These are phyloP conservation scores for Huso huso DNA, from an alignment of 2,797 vertebrate species.

Conservation along the genomic window DNA sequence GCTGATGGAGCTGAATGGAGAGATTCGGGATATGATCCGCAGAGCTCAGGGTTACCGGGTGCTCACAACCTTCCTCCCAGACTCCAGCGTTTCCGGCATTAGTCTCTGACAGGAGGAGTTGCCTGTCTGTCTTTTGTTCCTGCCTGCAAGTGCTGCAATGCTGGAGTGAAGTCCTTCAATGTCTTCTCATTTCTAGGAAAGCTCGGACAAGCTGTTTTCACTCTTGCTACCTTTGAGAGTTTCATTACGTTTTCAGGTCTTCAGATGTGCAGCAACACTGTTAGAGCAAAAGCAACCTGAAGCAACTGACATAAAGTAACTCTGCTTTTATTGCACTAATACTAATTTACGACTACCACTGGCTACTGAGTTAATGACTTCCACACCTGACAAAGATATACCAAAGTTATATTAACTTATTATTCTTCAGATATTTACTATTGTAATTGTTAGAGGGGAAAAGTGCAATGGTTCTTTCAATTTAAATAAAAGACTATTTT, in stretches of 20 bases:
- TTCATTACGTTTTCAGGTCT: constrained; percentile 65
- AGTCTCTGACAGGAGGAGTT: constrained; percentile 92
- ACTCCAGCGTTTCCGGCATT: constrained; percentile 84
- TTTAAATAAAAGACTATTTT: constrained; percentile 52
- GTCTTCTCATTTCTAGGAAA: constrained; percentile 74
- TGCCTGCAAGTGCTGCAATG: constrained; percentile 58
- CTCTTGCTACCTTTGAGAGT: constrained; percentile 65
- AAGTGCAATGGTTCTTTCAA: constrained; percentile 89
- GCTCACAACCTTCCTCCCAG: constrained; percentile 87
- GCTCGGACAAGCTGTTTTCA: constrained; percentile 70
- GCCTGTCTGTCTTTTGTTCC: constrained; percentile 47
- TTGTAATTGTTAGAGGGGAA: constrained; percentile 60
- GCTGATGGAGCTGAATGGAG: constrained; percentile 91
- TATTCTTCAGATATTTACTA: constrained; percentile 32
- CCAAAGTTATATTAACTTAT: constrained; percentile 60
- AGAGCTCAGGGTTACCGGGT: constrained; percentile 90
- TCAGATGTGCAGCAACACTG: constrained; percentile 67
- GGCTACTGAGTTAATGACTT: constrained; percentile 72
- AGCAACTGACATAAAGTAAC: constrained; percentile 30
- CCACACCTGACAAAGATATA: constrained; percentile 56
- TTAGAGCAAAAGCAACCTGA: constrained; percentile 52
- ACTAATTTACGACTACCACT: constrained; percentile 48
- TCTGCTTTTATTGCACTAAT: constrained; percentile 64
- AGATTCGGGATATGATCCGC: constrained; percentile 95
- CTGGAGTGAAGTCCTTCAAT: constrained; percentile 52